phyloP scores from a whole-genome alignment of 2,797 vertebrate genomes.

The Avahi laniger region DNA sequence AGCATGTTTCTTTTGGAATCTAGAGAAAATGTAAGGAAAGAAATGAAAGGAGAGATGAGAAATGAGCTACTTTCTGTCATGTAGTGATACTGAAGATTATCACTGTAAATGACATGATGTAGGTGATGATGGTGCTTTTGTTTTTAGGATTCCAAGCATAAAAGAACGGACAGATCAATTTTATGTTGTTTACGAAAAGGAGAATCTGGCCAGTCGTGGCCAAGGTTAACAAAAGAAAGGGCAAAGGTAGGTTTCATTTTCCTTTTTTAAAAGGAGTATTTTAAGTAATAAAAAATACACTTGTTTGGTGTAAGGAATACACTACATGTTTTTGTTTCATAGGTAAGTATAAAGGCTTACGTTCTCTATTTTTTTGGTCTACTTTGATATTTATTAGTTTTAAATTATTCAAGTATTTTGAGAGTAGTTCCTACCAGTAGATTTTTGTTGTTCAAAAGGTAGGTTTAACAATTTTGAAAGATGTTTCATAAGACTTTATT shows the following conservation, averaged over 20 bases:
- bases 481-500: neutral
- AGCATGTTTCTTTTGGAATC: neutral
- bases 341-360: neutral
- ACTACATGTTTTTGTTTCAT: neutral
- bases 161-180: slow-evolving; percentile 97
- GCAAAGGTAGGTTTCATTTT: slow-evolving; percentile 88
- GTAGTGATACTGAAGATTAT: neutral
- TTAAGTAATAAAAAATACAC: neutral
- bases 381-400: neutral
- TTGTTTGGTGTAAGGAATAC: neutral
- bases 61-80: neutral
- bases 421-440: neutral
- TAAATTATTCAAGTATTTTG: too few species aligned
- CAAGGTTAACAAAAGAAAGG: slow-evolving; percentile 96
- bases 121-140: neutral
- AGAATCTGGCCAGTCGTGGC: slow-evolving; percentile 95
- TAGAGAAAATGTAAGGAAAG: neutral
- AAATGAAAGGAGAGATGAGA: neutral
- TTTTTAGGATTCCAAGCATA: slow-evolving; percentile 95
- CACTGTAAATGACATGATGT: neutral
- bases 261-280: neutral
- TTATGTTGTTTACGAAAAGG: slow-evolving; percentile 97
- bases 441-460: neutral
- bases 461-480: neutral
- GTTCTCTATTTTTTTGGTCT: neutral